Conservation (phyloP, 2,113 vertebrate genomes). For the Lepidiolamprologus cunningtoni region DNA sequence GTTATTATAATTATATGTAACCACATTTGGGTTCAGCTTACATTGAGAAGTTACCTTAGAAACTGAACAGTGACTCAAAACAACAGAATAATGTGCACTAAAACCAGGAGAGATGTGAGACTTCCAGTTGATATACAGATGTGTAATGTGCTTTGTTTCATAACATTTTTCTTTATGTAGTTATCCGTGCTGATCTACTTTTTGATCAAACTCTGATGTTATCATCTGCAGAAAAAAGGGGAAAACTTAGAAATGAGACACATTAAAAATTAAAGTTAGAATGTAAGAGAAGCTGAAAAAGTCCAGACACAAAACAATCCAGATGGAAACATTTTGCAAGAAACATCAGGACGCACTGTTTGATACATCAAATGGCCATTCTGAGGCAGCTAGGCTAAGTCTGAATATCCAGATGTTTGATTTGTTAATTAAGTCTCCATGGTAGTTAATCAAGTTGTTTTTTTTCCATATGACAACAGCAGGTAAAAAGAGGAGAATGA, state of each 20-base stretch:
- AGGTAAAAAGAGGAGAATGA: conserved; percentile 38
- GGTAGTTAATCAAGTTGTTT: conserved; percentile 48
- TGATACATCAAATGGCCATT: conserved; percentile 53
- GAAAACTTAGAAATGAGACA: neutral
- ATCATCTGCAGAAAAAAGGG: neutral
- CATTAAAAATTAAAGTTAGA: neutral
- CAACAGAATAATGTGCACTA: neutral
- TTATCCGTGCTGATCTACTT: neutral
- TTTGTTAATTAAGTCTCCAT: conserved; percentile 72
- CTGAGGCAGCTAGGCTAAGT: conserved; percentile 29
- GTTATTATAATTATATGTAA: neutral
- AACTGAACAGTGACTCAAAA: neutral
- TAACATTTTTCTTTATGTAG: neutral
- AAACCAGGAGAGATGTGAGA: neutral
- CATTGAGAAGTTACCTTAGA: neutral
- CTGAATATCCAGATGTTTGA: conserved; percentile 71
- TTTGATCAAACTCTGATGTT: neutral
- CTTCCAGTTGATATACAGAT: neutral
- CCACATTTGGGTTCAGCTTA: neutral
- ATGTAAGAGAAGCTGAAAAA: neutral
- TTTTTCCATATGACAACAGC: conserved; percentile 33
- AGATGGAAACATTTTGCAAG: conserved; percentile 38
- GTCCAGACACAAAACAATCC: conserved; percentile 11
- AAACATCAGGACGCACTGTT: conserved; percentile 46
- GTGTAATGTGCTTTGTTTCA: neutral